Evolutionary conservation across 2,797 vertebrate genomes (phyloP).

Genomic region (Sebastes wilsoni): DNA sequence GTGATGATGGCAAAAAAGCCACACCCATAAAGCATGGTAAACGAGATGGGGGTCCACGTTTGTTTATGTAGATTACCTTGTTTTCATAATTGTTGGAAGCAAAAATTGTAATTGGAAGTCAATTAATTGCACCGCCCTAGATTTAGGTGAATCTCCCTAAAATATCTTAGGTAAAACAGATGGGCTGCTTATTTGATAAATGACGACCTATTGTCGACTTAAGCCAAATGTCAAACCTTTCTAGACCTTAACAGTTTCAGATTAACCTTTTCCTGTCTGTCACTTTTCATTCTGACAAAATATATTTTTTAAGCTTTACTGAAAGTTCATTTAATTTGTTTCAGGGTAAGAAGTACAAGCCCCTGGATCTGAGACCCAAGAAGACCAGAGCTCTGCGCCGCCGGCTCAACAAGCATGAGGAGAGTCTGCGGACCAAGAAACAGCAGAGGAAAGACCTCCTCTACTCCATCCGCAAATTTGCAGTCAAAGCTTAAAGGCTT

Average conservation of each 20-base stretch:
- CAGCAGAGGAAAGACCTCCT: constrained; percentile 93
- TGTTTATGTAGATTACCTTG: no score
- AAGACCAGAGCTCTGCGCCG: constrained; percentile 97
- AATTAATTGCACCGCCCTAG: no score
- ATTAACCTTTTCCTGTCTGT: neutral
- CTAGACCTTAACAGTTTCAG: neutral
- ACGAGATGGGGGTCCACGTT: no score
- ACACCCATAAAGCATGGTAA: no score
- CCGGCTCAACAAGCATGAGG: constrained; percentile 92
- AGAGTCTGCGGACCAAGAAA: constrained; percentile 93
- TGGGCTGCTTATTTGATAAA: neutral
- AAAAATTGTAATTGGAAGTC: no score
- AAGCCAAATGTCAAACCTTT: neutral
- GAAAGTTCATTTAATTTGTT: neutral
- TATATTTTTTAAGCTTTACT: neutral
- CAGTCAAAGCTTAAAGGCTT: constrained; percentile 91
- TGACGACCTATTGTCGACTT: neutral
- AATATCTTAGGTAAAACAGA: no score
- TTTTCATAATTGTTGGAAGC: no score
- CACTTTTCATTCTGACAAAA: neutral
- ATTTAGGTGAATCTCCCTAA: neutral
- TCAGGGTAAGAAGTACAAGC: constrained; percentile 98
- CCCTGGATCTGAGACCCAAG: constrained; percentile 96
- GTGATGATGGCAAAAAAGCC: no score
- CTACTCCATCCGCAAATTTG: constrained; percentile 92